Evolutionary conservation across 2,113 vertebrate species (phyloP).

Genomic region (Kryptolebias marmoratus): DNA sequence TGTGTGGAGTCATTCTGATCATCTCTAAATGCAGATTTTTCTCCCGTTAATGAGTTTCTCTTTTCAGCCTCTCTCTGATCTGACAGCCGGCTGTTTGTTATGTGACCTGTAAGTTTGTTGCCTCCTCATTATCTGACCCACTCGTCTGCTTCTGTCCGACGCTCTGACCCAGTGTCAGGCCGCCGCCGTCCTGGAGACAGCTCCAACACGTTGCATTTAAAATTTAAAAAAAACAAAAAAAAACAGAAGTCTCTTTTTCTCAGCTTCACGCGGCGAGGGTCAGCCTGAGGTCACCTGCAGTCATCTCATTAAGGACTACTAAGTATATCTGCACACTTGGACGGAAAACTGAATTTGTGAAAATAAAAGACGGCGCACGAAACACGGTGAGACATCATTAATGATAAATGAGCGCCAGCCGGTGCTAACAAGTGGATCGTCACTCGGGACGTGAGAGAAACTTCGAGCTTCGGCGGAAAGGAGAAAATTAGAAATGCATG

Average conservation of each 20-base stretch:
- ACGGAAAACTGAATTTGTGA: constrained; percentile 9
- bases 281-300: constrained; percentile 11
- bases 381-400: constrained; percentile 46
- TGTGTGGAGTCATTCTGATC: neutral
- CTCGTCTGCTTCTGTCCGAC: neutral
- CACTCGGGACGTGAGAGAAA: constrained; percentile 20
- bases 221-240: neutral
- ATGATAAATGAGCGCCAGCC: constrained; percentile 65
- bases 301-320: constrained; percentile 34
- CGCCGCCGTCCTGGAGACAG: neutral
- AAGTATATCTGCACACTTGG: constrained; percentile 26
- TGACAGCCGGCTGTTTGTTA: neutral
- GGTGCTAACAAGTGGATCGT: constrained; percentile 45
- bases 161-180: constrained; percentile 14
- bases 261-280: constrained; percentile 23
- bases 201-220: neutral
- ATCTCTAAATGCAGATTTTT: neutral
- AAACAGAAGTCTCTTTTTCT: constrained; percentile 3
- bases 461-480: constrained; percentile 45
- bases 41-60: neutral
- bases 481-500: constrained; percentile 69
- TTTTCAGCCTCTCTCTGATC: constrained; percentile 3
- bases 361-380: constrained; percentile 7
- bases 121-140: constrained; percentile 22
- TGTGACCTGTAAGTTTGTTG: constrained; percentile 12